phyloP scores from a whole-genome alignment of 1,140 invertebrate species.

The Tenebrio molitor region DNA sequence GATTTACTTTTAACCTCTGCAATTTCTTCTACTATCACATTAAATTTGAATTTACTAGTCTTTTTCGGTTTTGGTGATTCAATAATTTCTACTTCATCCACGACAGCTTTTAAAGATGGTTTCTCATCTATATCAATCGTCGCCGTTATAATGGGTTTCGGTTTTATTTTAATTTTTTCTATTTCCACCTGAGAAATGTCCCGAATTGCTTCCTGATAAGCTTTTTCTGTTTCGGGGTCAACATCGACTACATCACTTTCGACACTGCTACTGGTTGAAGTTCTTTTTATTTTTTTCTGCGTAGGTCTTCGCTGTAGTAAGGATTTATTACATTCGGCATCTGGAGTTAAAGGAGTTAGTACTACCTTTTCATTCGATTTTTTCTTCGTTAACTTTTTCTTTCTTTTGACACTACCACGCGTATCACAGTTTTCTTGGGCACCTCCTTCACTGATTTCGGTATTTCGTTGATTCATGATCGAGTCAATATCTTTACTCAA shows the following conservation, averaged over 20 bases:
- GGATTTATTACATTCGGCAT: slow-evolving; percentile 41
- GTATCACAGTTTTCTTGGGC: slow-evolving; percentile 48
- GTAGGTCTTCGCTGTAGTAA: slow-evolving; percentile 60
- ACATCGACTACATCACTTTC: slow-evolving; percentile 48
- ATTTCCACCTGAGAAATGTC: slow-evolving; percentile 64
- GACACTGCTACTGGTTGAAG: slow-evolving; percentile 47
- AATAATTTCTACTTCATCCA: slow-evolving; percentile 70
- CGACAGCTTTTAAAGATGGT: slow-evolving; percentile 68
- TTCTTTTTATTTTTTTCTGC: slow-evolving; percentile 57
- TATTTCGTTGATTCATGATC: slow-evolving; percentile 51
- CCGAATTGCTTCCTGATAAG: slow-evolving; percentile 58
- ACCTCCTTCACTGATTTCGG: slow-evolving; percentile 18
- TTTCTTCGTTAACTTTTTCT: slow-evolving; percentile 60
- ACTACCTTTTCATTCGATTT: slow-evolving; percentile 48
- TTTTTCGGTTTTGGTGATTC: slow-evolving; percentile 62
- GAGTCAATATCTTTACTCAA: slow-evolving; percentile 67
- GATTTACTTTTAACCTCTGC: slow-evolving; percentile 34
- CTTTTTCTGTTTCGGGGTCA: slow-evolving; percentile 50
- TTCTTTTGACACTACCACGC: slow-evolving; percentile 55
- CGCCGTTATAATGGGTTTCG: slow-evolving; percentile 69
- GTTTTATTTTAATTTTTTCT: slow-evolving; percentile 65
- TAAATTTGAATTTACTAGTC: slow-evolving; percentile 59
- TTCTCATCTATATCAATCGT: slow-evolving; percentile 67
- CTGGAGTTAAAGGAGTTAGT: neutral
- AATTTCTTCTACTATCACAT: slow-evolving; percentile 57